phyloP scores from a whole-genome alignment of 2,888 invertebrate species.

The Podotricha telesiphe region DNA sequence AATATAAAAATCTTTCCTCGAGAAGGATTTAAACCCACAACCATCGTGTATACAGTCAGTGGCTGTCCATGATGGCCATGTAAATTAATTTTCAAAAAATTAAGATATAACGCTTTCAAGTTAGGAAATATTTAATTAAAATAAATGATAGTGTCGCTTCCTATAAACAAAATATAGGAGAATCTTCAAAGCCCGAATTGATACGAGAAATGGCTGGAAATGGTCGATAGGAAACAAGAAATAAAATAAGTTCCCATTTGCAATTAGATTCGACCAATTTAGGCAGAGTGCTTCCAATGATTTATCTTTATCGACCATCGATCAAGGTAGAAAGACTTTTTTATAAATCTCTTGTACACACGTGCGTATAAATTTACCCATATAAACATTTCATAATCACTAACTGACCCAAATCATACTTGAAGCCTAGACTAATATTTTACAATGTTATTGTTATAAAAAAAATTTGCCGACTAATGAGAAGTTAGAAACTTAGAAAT shows the following conservation, averaged over 20 bases:
- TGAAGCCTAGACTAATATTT: too few relatives aligned
- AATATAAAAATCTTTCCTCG: too few relatives aligned
- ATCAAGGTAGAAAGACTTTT: slow-evolving; percentile 48
- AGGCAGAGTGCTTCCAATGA: slow-evolving; percentile 61
- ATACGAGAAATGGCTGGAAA: not conserved
- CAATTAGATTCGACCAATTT: slow-evolving; percentile 60
- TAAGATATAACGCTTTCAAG: too few relatives aligned
- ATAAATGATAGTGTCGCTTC: not conserved
- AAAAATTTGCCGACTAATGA: not conserved
- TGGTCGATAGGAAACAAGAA: slow-evolving; percentile 42
- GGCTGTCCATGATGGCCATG: too few relatives aligned
- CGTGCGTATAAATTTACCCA: too few relatives aligned
- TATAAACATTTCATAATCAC: too few relatives aligned
- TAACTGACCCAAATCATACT: not conserved
- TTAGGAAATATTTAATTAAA: slow-evolving; percentile 1
- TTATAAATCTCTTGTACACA: not conserved
- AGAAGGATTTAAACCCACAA: too few relatives aligned
- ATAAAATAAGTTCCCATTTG: slow-evolving; percentile 66
- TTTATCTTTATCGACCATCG: slow-evolving; percentile 71
- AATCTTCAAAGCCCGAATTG: not conserved
- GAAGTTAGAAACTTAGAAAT: slow-evolving; percentile 15
- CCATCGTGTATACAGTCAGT: too few relatives aligned
- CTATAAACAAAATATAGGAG: not conserved
- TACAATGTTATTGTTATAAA: not conserved
- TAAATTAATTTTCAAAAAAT: too few relatives aligned